These are phyloP conservation scores for Mactra quadrangularis DNA, from an alignment of 1,140 invertebrate genomes.

Conservation along the genomic window DNA sequence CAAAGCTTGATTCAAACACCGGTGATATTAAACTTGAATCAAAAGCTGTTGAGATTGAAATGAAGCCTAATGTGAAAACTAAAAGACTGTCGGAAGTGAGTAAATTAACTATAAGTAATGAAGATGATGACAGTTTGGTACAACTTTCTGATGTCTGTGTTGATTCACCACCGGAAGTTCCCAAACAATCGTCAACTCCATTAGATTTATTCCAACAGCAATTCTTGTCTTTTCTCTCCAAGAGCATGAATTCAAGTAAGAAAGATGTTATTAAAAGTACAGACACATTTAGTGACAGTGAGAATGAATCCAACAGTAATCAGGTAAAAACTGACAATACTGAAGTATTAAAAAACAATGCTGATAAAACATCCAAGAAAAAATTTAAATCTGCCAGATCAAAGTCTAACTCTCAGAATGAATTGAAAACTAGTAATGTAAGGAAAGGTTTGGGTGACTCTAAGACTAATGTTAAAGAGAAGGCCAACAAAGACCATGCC, in stretches of 20 bases:
- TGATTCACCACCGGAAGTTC: not conserved
- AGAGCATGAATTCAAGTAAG: conserved; percentile 16
- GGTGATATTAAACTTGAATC: too few relatives aligned
- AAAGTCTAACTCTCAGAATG: too few relatives aligned
- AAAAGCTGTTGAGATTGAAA: too few relatives aligned
- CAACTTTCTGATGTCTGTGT: not conserved
- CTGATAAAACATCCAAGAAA: not conserved
- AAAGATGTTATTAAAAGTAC: not conserved
- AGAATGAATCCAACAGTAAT: not conserved
- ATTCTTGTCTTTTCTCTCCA: conserved; percentile 57
- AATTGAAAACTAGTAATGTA: too few relatives aligned
- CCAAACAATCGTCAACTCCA: not conserved
- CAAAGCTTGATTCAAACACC: too few relatives aligned
- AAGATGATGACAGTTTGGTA: conserved; percentile 24
- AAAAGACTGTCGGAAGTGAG: too few relatives aligned
- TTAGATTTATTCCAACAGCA: conserved; percentile 48
- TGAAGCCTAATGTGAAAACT: too few relatives aligned
- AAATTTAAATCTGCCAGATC: too few relatives aligned
- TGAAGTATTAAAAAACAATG: not conserved
- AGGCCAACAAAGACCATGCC: too few relatives aligned
- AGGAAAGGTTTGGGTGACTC: too few relatives aligned
- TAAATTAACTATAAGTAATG: not conserved
- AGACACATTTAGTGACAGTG: not conserved
- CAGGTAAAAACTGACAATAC: not conserved
- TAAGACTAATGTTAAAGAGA: too few relatives aligned